Conservation (phyloP, 2,888 invertebrate genomes). For the Cryptophagus acutangulus region DNA sequence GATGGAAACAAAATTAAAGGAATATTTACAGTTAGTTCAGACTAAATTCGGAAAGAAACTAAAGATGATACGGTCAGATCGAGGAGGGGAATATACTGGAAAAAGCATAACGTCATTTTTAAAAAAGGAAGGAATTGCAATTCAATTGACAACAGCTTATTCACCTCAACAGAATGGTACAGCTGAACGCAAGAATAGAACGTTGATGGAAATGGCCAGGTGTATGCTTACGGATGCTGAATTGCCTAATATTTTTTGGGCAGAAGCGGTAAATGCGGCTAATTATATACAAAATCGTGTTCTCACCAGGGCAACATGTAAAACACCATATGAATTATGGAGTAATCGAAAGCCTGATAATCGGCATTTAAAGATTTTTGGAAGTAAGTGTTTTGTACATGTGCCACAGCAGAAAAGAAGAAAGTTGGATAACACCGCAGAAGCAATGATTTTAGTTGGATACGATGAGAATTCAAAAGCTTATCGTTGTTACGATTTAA, state of each 20-base stretch:
- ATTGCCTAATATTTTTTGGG: background rate
- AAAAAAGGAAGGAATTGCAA: conserved; percentile 24
- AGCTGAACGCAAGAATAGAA: conserved; percentile 2
- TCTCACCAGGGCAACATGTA: too few relatives aligned
- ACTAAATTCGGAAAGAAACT: conserved; percentile 18
- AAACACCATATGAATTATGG: too few relatives aligned
- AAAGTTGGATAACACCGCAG: too few relatives aligned
- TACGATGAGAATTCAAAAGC: too few relatives aligned
- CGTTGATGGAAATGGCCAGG: background rate
- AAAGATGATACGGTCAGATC: conserved; percentile 21
- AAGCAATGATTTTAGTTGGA: too few relatives aligned
- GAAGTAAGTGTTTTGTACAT: too few relatives aligned
- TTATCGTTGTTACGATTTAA: too few relatives aligned
- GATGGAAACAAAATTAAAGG: background rate
- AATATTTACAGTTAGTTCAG: conserved; percentile 9
- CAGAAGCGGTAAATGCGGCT: background rate
- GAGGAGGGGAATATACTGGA: conserved; percentile 29
- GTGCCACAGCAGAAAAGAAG: too few relatives aligned
- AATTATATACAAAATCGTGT: background rate
- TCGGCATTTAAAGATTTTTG: too few relatives aligned
- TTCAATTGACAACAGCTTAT: background rate
- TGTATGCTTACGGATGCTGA: background rate
- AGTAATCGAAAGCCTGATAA: too few relatives aligned
- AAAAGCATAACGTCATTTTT: conserved; percentile 13
- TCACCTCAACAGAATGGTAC: background rate